A percentile compares a stretch with the other conserved stretches of the same genome.
Evolutionary conservation across 1,140 invertebrate species (phyloP).

Genomic region (Archivesica marissinica): DNA sequence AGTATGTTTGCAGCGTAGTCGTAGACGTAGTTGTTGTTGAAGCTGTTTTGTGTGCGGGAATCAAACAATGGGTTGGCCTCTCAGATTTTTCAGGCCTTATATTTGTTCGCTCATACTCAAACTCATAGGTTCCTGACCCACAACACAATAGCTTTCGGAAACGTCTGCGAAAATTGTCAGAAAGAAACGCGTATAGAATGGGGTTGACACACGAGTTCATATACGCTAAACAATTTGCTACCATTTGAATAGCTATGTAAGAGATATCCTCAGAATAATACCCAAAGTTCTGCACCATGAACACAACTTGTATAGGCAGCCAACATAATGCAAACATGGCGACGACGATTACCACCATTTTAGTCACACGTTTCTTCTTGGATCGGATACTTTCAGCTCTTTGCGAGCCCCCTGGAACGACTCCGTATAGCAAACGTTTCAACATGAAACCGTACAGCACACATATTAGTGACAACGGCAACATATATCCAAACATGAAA

Average conservation of each 20-base stretch:
- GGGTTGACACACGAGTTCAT: slow-evolving; percentile 98
- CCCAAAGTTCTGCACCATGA: slow-evolving; percentile 83
- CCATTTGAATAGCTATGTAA: slow-evolving; percentile 91
- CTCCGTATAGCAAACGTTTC: slow-evolving; percentile 87
- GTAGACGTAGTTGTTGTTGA: background rate
- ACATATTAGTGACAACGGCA: slow-evolving; percentile 89
- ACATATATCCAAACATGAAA: slow-evolving; percentile 84
- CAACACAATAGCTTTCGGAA: slow-evolving; percentile 88
- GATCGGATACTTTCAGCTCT: slow-evolving; percentile 90
- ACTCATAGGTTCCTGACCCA: slow-evolving; percentile 58
- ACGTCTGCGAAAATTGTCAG: slow-evolving; percentile 93
- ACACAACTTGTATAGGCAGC: slow-evolving; percentile 94
- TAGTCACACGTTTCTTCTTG: slow-evolving; percentile 95
- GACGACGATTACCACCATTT: slow-evolving; percentile 97
- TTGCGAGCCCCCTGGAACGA: slow-evolving; percentile 88
- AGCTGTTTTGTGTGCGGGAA: background rate
- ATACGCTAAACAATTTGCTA: slow-evolving; percentile 96
- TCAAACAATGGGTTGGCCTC: background rate
- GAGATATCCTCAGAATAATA: slow-evolving; percentile 82
- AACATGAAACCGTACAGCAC: slow-evolving; percentile 96
- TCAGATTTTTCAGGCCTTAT: slow-evolving; percentile 41
- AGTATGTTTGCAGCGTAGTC: slow-evolving; percentile 41
- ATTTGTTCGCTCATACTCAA: slow-evolving; percentile 80
- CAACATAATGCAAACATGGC: slow-evolving; percentile 98
- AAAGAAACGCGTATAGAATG: slow-evolving; percentile 96